These are phyloP conservation scores for Ceratina calcarata DNA, from an alignment of 1,140 invertebrate genomes.

Conservation along the genomic window DNA sequence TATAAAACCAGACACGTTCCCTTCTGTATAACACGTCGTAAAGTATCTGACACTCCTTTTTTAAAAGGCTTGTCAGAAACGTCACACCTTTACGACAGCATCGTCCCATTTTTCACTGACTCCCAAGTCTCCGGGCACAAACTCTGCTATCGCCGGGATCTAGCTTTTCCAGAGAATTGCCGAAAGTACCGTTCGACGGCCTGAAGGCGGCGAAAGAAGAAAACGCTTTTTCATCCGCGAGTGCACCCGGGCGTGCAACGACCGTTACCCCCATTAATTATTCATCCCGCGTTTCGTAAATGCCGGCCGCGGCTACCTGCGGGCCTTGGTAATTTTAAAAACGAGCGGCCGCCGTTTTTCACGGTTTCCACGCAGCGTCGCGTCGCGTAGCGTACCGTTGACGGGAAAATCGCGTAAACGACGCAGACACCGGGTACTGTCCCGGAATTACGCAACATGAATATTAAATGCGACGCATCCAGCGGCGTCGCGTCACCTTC, in stretches of 20 bases:
- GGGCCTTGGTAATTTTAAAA: slow-evolving; percentile 48
- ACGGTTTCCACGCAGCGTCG: slow-evolving; percentile 20
- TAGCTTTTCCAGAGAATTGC: not conserved
- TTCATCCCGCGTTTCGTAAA: slow-evolving; percentile 59
- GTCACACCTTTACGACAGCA: not conserved
- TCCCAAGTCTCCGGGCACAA: not conserved
- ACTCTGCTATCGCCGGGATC: not conserved
- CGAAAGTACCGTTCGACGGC: slow-evolving; percentile 6
- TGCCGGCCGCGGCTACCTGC: slow-evolving; percentile 34
- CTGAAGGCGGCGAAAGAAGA: not conserved
- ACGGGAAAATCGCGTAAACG: too few relatives aligned
- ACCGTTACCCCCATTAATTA: slow-evolving; percentile 53
- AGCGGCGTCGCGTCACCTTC: not conserved
- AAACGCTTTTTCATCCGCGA: not conserved
- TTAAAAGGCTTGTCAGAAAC: not conserved
- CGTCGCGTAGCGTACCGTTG: not conserved
- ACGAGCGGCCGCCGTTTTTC: slow-evolving; percentile 36
- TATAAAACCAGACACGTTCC: not conserved
- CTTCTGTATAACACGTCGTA: not conserved
- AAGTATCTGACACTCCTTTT: not conserved
- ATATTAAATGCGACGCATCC: slow-evolving; percentile 46
- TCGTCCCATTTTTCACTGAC: slow-evolving; percentile 1
- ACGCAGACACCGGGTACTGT: not conserved
- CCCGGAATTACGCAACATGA: slow-evolving; percentile 47
- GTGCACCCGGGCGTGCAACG: not conserved